Evolutionary conservation across 2,113 vertebrate genomes (phyloP), one percentile per base, ranked within the genome.

Genomic region (Toxostoma redivivum): DNA sequence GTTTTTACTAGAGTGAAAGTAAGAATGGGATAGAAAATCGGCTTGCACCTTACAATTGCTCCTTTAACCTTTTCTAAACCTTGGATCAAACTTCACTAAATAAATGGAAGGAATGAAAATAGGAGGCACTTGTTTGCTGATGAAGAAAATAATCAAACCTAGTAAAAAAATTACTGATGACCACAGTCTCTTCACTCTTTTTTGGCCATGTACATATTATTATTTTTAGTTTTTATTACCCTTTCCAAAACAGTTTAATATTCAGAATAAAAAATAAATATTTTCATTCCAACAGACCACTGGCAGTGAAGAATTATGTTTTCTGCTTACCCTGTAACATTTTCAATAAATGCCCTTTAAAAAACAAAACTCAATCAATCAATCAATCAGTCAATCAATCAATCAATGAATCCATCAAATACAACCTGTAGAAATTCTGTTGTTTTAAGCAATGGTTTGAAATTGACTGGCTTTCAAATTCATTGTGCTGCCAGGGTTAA

Each of bases 121-220:
- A 58, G 16, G 6, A 67, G 30, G 53, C 15, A 67, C 7, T 17
- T 58, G 16, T 61, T 71, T 86, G 30, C 15, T 76, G 30, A 40
- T 28, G 5, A 83, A 90, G 28, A 82, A 90, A 66, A 48, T 40
- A 72, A 50, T 62, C 15, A 77, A 64, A 44, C 1, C 21, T 17
- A 40, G 22, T n/a, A 28, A 76, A 76, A 35, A 5, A 80, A 92
- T 4, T 80, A 37, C 12, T 50, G 31, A 67, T 40, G 30, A 24
- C 15, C 1, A 0, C 8, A 35, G 22, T 16, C 13, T 70, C 37
- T 38, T 67, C 25, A 17, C 5, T 21, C 2, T 35, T 23, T 48
- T 54, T 54, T 48, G 15, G 15, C 4, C 6, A 3, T 25, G 48
- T 44, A 12, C 1, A 1, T 0, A 3, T 18, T 47, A 11, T 12